Evolutionary conservation across 2,888 invertebrate species (phyloP), one percentile per base, ranked within the genome.

Genomic region (Beris morrisii): DNA sequence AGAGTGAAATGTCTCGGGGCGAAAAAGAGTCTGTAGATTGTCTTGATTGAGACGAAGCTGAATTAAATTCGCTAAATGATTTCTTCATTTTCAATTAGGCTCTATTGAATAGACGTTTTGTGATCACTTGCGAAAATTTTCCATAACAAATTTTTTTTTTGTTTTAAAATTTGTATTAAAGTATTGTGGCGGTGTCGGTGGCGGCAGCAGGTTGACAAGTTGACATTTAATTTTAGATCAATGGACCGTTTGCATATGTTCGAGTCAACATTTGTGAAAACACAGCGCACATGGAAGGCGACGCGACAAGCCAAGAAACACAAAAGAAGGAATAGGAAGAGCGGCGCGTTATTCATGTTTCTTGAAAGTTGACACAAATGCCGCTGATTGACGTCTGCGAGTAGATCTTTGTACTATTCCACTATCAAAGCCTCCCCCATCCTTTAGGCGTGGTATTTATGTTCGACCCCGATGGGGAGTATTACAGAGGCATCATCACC

Each of bases 151-250:
- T 30, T 53, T 53, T 28, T 31, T 2, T 30, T 13, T 52, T 56
- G 56, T n/a, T 43, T 56, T 56, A n/a, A 43, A 56, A 38, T 56
- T 56, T 56, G 38, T 15, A 43, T 56, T 43, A 38, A 3, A 9
- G 15, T 5, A 52, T 5, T 13, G 5, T 22, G 52, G 22, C 11
- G 52, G 22, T 5, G 52, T 5, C 52, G 7, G 9, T 31, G n/a
- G 32, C n/a, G 15, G 32, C 32, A 54, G 15, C 43, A 56, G 32
- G 38, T 43, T 56, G 56, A 43, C 56, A 56, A 56, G 56, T 56
- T 56, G 56, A 56, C 56, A 38, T 56, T 43, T 56, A 56, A 56
- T 56, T 56, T 56, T 38, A 56, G 56, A 56, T 56, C 56, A 43
- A 43, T 15, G 11, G 52, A 22, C 3, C 15, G 13, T 28, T 38